Evolutionary conservation across 2,113 vertebrate genomes (phyloP).

Genomic region (Ailuropoda melanoleuca): DNA sequence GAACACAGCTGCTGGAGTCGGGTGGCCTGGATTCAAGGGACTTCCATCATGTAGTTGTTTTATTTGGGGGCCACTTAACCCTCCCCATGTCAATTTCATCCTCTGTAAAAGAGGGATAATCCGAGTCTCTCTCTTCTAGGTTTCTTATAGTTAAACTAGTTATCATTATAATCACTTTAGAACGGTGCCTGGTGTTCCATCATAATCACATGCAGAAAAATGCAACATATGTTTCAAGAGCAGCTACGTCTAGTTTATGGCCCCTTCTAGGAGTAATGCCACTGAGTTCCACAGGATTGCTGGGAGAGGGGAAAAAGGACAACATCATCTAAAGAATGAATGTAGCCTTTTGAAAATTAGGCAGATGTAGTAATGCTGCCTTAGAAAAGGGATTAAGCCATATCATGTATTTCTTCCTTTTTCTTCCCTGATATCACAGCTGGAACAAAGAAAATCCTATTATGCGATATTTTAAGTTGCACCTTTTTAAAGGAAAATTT

Average conservation of each 20-base stretch:
- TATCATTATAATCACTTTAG: background rate
- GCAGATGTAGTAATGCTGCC: background rate
- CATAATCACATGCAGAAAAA: constrained; percentile 33
- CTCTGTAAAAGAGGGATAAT: background rate
- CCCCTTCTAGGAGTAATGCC: background rate
- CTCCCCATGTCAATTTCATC: background rate
- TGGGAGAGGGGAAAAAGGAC: background rate
- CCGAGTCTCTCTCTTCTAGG: background rate
- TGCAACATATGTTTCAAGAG: background rate
- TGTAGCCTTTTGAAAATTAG: constrained; percentile 43
- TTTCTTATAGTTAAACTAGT: background rate
- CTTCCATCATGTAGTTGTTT: background rate
- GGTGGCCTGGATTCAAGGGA: background rate
- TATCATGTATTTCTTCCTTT: background rate
- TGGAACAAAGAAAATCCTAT: constrained; percentile 12
- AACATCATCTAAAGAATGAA: background rate
- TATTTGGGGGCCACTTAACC: background rate
- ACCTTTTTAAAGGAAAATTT: constrained; percentile 20
- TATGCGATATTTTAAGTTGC: constrained; percentile 1
- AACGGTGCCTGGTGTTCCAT: background rate
- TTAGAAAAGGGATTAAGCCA: constrained; percentile 44
- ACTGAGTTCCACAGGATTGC: background rate
- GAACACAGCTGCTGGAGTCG: rapidly evolving
- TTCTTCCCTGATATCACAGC: background rate
- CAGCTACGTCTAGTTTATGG: background rate